Conservation (phyloP, 92 coral and sea anemone species). For the Parazoanthus atlanticus region DNA sequence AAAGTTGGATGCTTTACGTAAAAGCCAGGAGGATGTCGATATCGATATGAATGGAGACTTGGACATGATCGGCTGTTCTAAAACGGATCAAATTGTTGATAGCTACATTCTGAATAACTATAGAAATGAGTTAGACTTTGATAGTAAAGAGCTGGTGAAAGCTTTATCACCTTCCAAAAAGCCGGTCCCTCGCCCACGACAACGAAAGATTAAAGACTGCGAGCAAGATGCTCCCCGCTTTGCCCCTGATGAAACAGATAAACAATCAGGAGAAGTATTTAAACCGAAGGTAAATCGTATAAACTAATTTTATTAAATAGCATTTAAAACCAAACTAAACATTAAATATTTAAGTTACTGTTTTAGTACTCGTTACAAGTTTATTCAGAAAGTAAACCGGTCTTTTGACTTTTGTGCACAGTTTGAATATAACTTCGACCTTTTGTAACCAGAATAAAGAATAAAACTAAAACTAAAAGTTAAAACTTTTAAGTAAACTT, state of each 20-base stretch:
- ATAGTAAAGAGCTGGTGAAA: conserved; percentile 33
- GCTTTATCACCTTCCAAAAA: conserved; percentile 37
- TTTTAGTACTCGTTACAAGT: not conserved
- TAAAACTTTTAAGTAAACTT: too few species aligned
- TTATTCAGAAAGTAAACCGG: not conserved
- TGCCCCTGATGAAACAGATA: not conserved
- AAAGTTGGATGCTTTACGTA: conserved; percentile 75
- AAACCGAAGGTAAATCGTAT: conserved; percentile 8
- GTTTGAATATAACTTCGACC: not conserved
- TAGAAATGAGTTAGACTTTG: conserved; percentile 56
- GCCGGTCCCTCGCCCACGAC: conserved; percentile 47
- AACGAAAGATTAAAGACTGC: conserved; percentile 20
- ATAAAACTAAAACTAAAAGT: too few species aligned
- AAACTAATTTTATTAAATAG: too few species aligned
- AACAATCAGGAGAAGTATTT: conserved; percentile 34
- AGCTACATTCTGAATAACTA: conserved; percentile 43
- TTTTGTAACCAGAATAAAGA: not conserved
- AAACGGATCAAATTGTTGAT: conserved; percentile 36
- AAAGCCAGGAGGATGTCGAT: conserved; percentile 64
- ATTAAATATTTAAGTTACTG: too few species aligned
- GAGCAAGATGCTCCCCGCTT: not conserved
- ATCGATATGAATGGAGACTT: conserved; percentile 27
- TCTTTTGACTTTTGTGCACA: not conserved
- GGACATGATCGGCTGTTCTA: conserved; percentile 19
- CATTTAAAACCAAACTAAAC: not conserved